A percentile compares a stretch with the other conserved stretches of the same genome.
phyloP scores from a whole-genome alignment of 2,888 invertebrate species.

The Achlya flavicornis region DNA sequence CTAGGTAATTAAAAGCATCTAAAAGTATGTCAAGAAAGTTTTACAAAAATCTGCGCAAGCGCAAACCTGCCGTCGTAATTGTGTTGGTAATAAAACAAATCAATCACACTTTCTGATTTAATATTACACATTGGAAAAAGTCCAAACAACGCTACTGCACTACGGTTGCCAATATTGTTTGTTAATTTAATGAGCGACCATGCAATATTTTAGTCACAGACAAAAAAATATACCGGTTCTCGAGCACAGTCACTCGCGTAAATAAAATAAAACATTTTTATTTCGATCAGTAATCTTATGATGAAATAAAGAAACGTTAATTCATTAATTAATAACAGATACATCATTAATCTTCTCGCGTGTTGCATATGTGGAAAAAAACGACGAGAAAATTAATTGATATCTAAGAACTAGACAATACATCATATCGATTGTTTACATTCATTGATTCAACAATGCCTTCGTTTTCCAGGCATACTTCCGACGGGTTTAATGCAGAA shows the following conservation, averaged over 20 bases:
- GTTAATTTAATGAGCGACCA: not conserved
- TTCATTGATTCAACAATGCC: not conserved
- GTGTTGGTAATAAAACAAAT: constrained; percentile 3
- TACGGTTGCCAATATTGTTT: not conserved
- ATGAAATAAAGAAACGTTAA: not conserved
- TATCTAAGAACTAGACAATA: not conserved
- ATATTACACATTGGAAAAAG: constrained; percentile 1
- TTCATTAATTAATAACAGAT: not conserved
- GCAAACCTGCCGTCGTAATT: not conserved
- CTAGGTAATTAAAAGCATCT: not conserved
- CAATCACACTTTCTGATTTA: constrained; percentile 5
- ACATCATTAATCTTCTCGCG: not conserved
- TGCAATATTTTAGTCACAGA: not conserved
- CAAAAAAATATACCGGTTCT: too few species aligned
- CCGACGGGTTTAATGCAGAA: not conserved
- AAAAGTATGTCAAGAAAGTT: not conserved
- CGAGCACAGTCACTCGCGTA: not conserved
- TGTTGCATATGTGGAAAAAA: not conserved
- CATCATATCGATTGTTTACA: constrained; percentile 3
- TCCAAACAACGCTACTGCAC: constrained; percentile 2
- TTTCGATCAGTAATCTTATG: not conserved
- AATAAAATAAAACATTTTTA: not conserved
- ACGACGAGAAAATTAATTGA: not conserved
- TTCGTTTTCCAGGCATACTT: not conserved
- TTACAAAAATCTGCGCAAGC: not conserved